Percentiles rank a stretch among this genome's conserved stretches.
Conservation (phyloP, 1,140 invertebrate genomes). For the Pogonomyrmex californicus region DNA sequence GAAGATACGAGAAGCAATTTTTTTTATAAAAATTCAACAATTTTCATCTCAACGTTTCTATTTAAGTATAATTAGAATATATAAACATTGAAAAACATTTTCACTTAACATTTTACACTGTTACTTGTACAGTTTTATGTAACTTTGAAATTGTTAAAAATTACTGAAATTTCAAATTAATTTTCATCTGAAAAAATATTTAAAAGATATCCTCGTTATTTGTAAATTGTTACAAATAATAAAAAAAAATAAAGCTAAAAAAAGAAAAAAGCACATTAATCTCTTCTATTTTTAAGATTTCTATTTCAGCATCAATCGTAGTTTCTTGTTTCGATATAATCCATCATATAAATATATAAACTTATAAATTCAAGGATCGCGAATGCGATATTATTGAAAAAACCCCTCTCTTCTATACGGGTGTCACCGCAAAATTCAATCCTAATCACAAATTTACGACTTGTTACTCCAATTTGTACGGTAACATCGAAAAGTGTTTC, state of each 20-base stretch:
- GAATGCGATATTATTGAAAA: conserved; percentile 53
- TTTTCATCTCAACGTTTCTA: background rate
- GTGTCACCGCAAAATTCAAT: conserved; percentile 42
- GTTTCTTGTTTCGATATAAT: conserved; percentile 40
- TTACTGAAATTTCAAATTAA: background rate
- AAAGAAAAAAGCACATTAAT: background rate
- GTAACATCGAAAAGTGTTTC: background rate
- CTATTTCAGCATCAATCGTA: background rate
- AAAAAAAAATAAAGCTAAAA: background rate
- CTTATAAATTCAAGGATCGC: conserved; percentile 70
- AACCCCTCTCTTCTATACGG: conserved; percentile 73
- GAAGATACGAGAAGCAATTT: background rate
- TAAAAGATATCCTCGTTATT: background rate
- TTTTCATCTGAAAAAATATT: conserved; percentile 16
- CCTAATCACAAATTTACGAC: background rate
- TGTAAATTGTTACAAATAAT: background rate
- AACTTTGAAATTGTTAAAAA: background rate
- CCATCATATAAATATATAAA: conserved; percentile 60
- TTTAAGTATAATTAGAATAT: conserved; percentile 2
- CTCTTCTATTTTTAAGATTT: background rate
- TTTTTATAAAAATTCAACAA: background rate
- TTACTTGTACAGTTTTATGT: background rate
- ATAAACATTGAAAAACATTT: background rate
- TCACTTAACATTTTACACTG: background rate
- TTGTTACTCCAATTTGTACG: background rate